Percentiles rank a stretch among this genome's conserved stretches.
Conservation (phyloP, 2,797 vertebrate species). For the Odontamblyopus lacepedii region DNA sequence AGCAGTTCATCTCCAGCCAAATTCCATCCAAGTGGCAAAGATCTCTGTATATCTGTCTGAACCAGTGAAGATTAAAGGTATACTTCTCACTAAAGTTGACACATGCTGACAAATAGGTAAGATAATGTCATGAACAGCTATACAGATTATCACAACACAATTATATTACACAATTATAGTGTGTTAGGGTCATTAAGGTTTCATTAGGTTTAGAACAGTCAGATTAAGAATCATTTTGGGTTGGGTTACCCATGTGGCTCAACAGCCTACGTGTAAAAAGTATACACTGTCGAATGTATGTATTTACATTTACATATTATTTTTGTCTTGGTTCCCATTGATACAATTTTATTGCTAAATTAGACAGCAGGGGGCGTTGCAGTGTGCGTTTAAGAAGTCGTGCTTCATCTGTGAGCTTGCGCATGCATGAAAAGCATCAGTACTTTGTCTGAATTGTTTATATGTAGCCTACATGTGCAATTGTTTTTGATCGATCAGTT, state of each 20-base stretch:
- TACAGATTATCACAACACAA: not conserved
- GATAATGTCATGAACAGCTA: not conserved
- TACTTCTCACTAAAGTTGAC: not conserved
- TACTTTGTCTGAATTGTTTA: conserved; percentile 29
- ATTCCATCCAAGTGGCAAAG: not conserved
- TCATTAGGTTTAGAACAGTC: too few relatives aligned
- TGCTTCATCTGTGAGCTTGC: conserved; percentile 39
- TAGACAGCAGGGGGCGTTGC: conserved; percentile 62
- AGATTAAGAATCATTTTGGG: too few relatives aligned
- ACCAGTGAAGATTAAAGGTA: not conserved
- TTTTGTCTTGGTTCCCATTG: not conserved
- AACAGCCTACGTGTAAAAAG: not conserved
- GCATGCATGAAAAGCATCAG: conserved; percentile 57
- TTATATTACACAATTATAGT: too few relatives aligned
- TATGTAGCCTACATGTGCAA: conserved; percentile 30
- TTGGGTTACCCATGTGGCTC: too few relatives aligned
- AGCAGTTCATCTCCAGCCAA: not conserved
- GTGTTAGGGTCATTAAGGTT: too few relatives aligned
- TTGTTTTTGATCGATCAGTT: conserved; percentile 8
- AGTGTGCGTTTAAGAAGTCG: conserved; percentile 27
- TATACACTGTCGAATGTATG: not conserved
- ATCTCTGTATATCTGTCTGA: not conserved
- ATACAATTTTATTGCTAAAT: not conserved
- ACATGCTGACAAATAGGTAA: not conserved
- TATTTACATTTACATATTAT: not conserved